These are phyloP conservation scores for Ctenodactylus gundi DNA, from an alignment of 2,113 vertebrate genomes.

Conservation along the genomic window DNA sequence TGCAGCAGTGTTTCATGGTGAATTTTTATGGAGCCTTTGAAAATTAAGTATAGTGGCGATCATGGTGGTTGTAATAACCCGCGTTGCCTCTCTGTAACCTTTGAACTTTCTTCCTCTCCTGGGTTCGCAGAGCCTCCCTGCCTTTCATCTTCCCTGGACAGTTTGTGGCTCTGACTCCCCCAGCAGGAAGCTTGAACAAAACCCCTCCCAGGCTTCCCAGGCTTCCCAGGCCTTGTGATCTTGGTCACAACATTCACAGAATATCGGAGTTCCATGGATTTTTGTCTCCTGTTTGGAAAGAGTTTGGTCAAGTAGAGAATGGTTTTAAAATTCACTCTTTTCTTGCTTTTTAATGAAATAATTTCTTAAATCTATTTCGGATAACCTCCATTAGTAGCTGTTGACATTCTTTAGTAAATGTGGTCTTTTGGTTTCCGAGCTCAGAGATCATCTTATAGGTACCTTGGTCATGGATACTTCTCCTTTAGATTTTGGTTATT, in stretches of 20 bases:
- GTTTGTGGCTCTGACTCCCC: background rate
- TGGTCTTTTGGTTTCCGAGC: background rate
- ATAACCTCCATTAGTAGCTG: background rate
- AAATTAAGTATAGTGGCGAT: conserved; percentile 23
- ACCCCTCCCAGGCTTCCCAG: background rate
- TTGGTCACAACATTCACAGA: conserved; percentile 22
- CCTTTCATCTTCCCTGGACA: conserved; percentile 49
- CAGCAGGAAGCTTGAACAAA: conserved; percentile 11
- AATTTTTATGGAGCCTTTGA: conserved; percentile 48
- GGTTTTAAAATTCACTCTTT: background rate
- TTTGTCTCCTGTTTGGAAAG: background rate
- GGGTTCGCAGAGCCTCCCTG: background rate
- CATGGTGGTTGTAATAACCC: background rate
- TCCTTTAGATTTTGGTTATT: background rate
- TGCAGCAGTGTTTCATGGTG: background rate
- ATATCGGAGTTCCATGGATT: background rate
- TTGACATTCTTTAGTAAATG: background rate
- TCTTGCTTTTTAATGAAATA: background rate
- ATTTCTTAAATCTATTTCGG: background rate
- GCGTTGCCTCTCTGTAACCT: conserved; percentile 46
- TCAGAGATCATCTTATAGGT: background rate
- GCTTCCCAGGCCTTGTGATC: background rate
- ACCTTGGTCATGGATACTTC: background rate
- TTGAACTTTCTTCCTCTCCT: conserved; percentile 34
- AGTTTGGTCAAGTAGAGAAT: background rate